Conservation (phyloP, 2,797 vertebrate species). For the Notoglanidium macrostoma region DNA sequence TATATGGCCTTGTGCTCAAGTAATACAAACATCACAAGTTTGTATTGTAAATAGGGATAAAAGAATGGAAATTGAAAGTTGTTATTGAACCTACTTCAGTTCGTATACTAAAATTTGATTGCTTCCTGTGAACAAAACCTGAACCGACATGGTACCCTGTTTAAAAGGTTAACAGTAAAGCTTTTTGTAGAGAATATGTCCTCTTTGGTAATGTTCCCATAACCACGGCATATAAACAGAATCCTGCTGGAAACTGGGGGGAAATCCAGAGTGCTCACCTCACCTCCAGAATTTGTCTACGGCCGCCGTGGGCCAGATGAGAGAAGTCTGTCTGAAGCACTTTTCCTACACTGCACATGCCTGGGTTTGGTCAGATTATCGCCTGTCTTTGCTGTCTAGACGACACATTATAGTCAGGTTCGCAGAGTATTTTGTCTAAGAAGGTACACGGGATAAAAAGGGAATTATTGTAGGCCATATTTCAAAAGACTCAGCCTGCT, state of each 20-base stretch:
- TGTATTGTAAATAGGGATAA: background rate
- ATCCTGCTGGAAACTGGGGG: constrained; percentile 40
- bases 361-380: constrained; percentile 53
- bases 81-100: background rate
- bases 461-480: constrained; percentile 36
- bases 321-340: constrained; percentile 46
- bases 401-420: constrained; percentile 48
- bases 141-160: constrained; percentile 2
- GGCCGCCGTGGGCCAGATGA: constrained; percentile 33
- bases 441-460: constrained; percentile 29
- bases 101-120: constrained; percentile 23
- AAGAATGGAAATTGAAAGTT: constrained; percentile 22
- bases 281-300: constrained; percentile 44
- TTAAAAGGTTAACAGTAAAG: constrained; percentile 26
- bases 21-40: constrained; percentile 13
- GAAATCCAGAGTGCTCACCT: constrained; percentile 46
- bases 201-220: constrained; percentile 38
- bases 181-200: constrained; percentile 36
- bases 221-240: constrained; percentile 47
- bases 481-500: constrained; percentile 33
- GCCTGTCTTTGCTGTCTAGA: constrained; percentile 51
- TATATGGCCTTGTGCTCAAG: background rate
- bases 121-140: constrained; percentile 5
- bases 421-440: constrained; percentile 32
- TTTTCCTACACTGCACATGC: constrained; percentile 41